These are phyloP conservation scores for Drosophila mayri DNA, from an alignment of 1,140 invertebrate species.

Conservation along the genomic window DNA sequence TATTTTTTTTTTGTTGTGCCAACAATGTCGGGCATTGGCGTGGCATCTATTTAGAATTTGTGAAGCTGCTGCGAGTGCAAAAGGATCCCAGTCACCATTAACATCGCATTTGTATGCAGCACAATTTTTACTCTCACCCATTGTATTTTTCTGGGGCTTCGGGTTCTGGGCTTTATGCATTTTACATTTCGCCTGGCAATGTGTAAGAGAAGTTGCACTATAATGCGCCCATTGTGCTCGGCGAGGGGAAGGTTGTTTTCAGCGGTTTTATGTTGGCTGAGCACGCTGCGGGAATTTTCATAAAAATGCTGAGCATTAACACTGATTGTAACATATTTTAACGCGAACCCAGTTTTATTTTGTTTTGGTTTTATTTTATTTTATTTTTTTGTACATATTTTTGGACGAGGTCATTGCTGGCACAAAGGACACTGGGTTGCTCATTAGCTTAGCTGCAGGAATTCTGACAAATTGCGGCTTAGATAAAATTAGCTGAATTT, in stretches of 20 bases:
- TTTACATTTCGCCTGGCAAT: slow-evolving; percentile 36
- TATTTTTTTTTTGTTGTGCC: slow-evolving; percentile 30
- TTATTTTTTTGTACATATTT: slow-evolving; percentile 4
- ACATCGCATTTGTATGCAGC: slow-evolving; percentile 63
- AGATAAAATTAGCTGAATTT: slow-evolving; percentile 42
- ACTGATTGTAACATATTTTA: slow-evolving; percentile 81
- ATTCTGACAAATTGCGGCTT: slow-evolving; percentile 49
- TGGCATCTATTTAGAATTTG: slow-evolving; percentile 45
- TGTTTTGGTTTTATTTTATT: slow-evolving; percentile 19
- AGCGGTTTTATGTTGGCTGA: slow-evolving; percentile 27
- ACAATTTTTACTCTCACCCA: slow-evolving; percentile 64
- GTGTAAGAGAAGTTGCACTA: slow-evolving; percentile 58
- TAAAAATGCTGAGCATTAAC: slow-evolving; percentile 79
- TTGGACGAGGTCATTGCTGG: slow-evolving; percentile 18
- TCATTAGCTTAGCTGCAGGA: slow-evolving; percentile 42
- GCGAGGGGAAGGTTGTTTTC: background rate
- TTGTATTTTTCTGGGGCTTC: slow-evolving; percentile 54
- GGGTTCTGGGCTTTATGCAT: slow-evolving; percentile 47
- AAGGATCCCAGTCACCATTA: slow-evolving; percentile 52
- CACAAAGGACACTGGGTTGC: slow-evolving; percentile 28
- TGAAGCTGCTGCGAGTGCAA: slow-evolving; percentile 29
- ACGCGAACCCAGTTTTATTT: slow-evolving; percentile 55
- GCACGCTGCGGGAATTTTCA: slow-evolving; percentile 67
- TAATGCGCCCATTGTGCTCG: slow-evolving; percentile 66
- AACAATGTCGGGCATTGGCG: slow-evolving; percentile 48